phyloP scores from a whole-genome alignment of 2,113 vertebrate genomes.

The Campylomormyrus tamandua region DNA sequence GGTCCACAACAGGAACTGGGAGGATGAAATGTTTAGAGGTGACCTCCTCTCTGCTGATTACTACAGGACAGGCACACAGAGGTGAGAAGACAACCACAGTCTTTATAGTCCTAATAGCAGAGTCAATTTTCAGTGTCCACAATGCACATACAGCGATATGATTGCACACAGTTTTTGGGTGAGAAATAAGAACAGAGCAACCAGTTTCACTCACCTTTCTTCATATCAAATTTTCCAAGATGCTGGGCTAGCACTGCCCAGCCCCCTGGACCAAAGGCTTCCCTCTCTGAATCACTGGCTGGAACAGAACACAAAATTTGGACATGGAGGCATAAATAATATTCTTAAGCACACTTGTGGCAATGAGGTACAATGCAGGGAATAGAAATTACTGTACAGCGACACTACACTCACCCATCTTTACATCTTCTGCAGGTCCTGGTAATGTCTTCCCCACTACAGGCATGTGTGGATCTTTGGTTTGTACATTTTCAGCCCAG shows the following conservation, averaged over 20 bases:
- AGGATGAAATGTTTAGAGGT: not conserved
- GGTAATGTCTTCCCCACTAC: not conserved
- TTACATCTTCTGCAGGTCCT: not conserved
- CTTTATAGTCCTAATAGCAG: not conserved
- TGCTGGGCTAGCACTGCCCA: not conserved
- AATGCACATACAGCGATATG: not conserved
- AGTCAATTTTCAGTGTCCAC: not conserved
- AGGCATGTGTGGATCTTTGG: not conserved
- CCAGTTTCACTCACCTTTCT: not conserved
- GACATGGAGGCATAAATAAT: not conserved
- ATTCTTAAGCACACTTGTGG: not conserved
- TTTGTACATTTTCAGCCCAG: not conserved
- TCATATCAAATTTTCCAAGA: not conserved
- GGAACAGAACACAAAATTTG: not conserved
- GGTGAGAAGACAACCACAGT: not conserved
- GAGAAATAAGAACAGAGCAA: not conserved
- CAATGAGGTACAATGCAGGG: not conserved
- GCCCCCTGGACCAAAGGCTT: not conserved
- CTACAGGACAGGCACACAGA: not conserved
- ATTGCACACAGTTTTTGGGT: not conserved
- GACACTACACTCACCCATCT: not conserved
- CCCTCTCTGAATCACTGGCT: not conserved
- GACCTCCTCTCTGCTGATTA: not conserved
- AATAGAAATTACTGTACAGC: not conserved
- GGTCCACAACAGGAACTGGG: not conserved